phyloP scores from a whole-genome alignment of 2,113 vertebrate species.

The Eretmodus cyanostictus region DNA sequence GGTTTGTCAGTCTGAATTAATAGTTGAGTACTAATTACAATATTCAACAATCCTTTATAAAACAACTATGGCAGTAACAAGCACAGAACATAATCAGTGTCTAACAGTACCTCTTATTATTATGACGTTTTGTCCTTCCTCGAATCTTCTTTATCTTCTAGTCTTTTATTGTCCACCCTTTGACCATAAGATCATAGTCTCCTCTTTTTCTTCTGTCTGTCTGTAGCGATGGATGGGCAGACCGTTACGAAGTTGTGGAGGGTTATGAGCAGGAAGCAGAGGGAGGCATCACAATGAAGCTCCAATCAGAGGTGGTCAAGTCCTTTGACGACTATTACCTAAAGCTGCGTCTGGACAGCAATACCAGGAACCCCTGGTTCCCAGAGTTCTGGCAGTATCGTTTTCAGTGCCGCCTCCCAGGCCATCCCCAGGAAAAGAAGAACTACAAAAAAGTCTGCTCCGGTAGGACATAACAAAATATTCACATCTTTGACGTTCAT shows the following conservation, averaged over 20 bases:
- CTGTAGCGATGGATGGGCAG: constrained; percentile 93
- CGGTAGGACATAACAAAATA: constrained; percentile 70
- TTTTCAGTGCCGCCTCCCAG: constrained; percentile 91
- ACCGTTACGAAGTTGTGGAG: constrained; percentile 97
- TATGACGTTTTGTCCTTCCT: neutral
- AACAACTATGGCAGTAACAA: neutral
- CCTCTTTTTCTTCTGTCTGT: neutral
- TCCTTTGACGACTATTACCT: constrained; percentile 94
- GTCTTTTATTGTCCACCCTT: neutral
- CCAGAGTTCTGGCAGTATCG: constrained; percentile 97
- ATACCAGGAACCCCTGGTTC: constrained; percentile 95
- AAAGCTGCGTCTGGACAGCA: constrained; percentile 86
- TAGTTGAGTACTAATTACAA: neutral
- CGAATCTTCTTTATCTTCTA: neutral
- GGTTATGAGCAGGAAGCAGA: constrained; percentile 93
- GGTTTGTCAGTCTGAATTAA: neutral
- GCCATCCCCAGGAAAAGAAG: constrained; percentile 85
- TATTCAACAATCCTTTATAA: neutral
- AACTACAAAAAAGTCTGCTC: constrained; percentile 92
- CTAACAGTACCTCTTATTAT: neutral
- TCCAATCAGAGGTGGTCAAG: constrained; percentile 88
- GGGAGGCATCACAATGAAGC: constrained; percentile 96
- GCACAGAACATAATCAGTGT: neutral
- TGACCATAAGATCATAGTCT: neutral
- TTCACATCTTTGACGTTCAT: neutral